These are phyloP conservation scores for human (Homo sapiens) DNA, from an alignment of 2,113 vertebrate species.

Conservation along the genomic window GRCh38 chr1:79289501-79290000, in stretches of 20 bases:
- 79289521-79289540: not conserved
- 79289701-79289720: not conserved
- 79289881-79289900: not conserved
- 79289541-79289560: not conserved
- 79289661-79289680: not conserved
- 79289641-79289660: not conserved
- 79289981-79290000: not conserved
- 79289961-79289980: not conserved
- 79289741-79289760: not conserved
- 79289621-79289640: not conserved
- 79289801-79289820: not conserved
- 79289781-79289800: not conserved
- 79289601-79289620: not conserved
- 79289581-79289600: not conserved
- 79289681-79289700: not conserved
- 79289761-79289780: not conserved
- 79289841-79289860: not conserved
- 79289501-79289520: not conserved
- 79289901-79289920: not conserved
- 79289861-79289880: not conserved
- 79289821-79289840: not conserved
- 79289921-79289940: not conserved
- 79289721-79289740: not conserved
- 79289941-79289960: not conserved
- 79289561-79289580: not conserved